Base-by-base conservation (phyloP, 2,797 vertebrate genomes). In the Eleutherodactylus coqui region DNA sequence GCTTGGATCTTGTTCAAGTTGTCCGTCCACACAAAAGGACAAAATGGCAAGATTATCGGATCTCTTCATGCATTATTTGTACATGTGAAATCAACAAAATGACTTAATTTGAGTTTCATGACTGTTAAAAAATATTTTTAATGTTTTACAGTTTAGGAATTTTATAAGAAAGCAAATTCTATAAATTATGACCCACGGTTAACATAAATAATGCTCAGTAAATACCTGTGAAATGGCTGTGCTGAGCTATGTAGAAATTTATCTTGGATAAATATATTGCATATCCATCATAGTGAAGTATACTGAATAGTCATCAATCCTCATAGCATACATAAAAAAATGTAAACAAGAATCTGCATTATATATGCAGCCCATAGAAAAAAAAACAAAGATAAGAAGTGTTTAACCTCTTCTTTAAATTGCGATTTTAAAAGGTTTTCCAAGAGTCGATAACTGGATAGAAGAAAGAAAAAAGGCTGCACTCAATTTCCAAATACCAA, bases 261-360 rank as follows among this genome's bases (percentile, higher is more conserved):
- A 62, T 79, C 24, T 45, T 62, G 6, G 38, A 60, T 62, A 62
- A 27, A 34, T 60, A 32, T 62, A 41, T 29, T 62, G 27, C 55
- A 79, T 29, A 62, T 79, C 55, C 27, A 45, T 79, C 55, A 79
- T 62, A 19, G 36, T 79, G 77, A 79, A 27, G 38, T n/a, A 29
- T 43, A 62, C 13, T 43, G 11, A 60, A 79, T 58, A 55, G 29
- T 16, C 75, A 78, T 78, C 51, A 79, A 58, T 79, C 53, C 53
- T 58, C 60, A 58, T 60, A 62, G 29, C 55, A 62, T 41, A 62
- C 19, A 43, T 8, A 41, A 27, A 24, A 34, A 58, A 43, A 62
- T 11, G 4, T 16, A 45, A 9, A 27, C 24, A 29, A 13, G 41
- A 27, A 73, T 45, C 24, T 73, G 24, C n/a, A 27, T 73, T 43